A percentile compares a stretch with the other conserved stretches of the same genome.
These are phyloP conservation scores for Phycodurus eques DNA, from an alignment of 2,113 vertebrate genomes.

Conservation along the genomic window DNA sequence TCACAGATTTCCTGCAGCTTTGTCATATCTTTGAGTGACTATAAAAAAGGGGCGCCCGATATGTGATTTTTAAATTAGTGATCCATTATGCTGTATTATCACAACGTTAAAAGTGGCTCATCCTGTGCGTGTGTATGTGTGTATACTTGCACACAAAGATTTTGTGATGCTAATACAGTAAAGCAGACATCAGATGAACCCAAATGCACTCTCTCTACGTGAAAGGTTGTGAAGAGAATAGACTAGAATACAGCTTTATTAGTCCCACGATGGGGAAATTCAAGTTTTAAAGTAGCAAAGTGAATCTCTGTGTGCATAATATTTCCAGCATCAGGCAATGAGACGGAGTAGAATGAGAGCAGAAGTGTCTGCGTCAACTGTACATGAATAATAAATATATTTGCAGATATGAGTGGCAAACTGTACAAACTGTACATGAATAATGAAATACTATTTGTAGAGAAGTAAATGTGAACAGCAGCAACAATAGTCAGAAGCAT, in stretches of 20 bases:
- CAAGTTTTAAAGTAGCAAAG: background rate
- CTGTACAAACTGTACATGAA: background rate
- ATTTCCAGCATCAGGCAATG: background rate
- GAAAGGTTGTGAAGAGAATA: background rate
- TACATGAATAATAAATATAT: background rate
- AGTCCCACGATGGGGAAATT: background rate
- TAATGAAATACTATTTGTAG: background rate
- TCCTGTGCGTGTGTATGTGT: background rate
- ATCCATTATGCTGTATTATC: conserved; percentile 16
- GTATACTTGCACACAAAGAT: background rate
- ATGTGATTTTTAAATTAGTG: conserved; percentile 7
- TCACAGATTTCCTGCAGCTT: conserved; percentile 25
- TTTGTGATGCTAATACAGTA: background rate
- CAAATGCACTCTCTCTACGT: background rate
- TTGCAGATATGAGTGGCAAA: background rate
- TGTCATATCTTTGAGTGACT: conserved; percentile 16
- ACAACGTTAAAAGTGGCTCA: background rate
- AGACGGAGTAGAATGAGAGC: background rate
- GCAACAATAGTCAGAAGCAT: no score
- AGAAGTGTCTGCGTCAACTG: background rate
- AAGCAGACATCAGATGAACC: background rate
- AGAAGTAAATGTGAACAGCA: no score
- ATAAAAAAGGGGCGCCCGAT: background rate
- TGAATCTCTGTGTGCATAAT: background rate
- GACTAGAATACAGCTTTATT: background rate